Conservation (phyloP, 2,888 invertebrate genomes). For the Dorcus parallelipipedus region DNA sequence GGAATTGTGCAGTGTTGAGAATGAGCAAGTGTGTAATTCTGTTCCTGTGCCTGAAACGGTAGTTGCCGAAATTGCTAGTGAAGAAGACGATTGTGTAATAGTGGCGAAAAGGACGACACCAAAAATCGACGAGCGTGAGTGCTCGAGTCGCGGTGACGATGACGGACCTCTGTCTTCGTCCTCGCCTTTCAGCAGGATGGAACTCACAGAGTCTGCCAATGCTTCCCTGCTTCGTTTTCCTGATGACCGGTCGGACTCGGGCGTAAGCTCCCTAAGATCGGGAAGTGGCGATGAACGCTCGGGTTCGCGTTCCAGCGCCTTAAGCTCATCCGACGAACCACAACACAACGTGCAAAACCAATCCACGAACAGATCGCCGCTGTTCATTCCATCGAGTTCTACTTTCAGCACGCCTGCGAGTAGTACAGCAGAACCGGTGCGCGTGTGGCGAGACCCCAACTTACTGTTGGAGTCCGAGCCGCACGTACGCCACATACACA, state of each 20-base stretch:
- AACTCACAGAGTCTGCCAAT: constrained; percentile 38
- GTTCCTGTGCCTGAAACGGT: constrained; percentile 30
- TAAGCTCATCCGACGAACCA: constrained; percentile 71
- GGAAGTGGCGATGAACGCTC: constrained; percentile 72
- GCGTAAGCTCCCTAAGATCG: constrained; percentile 73
- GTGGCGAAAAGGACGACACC: constrained; percentile 58
- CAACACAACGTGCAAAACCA: constrained; percentile 51
- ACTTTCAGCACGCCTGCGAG: constrained; percentile 21
- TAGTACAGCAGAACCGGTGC: constrained; percentile 32
- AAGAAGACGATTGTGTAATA: constrained; percentile 65
- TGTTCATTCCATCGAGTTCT: constrained; percentile 35
- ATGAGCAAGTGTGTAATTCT: constrained; percentile 33
- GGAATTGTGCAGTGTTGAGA: constrained; percentile 25
- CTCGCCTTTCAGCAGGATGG: constrained; percentile 48
- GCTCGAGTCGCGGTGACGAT: constrained; percentile 49
- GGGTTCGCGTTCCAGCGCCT: constrained; percentile 71
- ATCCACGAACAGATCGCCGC: constrained; percentile 38
- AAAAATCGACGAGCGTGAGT: constrained; percentile 44
- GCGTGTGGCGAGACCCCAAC: constrained; percentile 59
- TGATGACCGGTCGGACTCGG: constrained; percentile 51
- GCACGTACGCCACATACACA: constrained; percentile 59
- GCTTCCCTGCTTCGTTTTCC: constrained; percentile 47
- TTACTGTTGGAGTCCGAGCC: constrained; percentile 52
- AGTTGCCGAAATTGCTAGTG: constrained; percentile 48
- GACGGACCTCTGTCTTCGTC: constrained; percentile 47